Conservation (phyloP, 2,888 invertebrate genomes). For the Epirrhoe alternata region DNA sequence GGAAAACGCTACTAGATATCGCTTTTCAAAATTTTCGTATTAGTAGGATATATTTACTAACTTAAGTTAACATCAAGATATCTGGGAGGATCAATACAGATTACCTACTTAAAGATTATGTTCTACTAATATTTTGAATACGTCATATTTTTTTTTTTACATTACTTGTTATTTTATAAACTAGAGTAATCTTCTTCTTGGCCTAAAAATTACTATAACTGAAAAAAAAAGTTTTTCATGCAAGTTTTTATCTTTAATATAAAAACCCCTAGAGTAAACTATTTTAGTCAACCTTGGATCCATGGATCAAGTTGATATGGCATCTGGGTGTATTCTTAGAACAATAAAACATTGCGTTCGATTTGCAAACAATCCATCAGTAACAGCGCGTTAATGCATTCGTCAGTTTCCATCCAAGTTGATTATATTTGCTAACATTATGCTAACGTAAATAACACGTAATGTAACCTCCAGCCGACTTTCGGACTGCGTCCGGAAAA, state of each 20-base stretch:
- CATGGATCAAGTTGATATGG: background rate
- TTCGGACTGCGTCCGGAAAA: constrained; percentile 84
- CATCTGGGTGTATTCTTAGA: background rate
- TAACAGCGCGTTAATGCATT: constrained; percentile 45
- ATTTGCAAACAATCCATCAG: constrained; percentile 13
- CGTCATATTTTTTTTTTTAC: too few species aligned
- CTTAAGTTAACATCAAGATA: background rate
- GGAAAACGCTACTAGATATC: constrained; percentile 67
- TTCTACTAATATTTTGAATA: too few species aligned
- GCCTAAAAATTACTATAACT: too few species aligned
- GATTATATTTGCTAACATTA: constrained; percentile 58
- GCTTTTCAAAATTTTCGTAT: constrained; percentile 51
- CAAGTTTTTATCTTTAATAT: too few species aligned
- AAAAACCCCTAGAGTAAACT: too few species aligned
- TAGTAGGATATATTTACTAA: background rate
- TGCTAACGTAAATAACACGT: constrained; percentile 71
- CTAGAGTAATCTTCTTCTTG: too few species aligned
- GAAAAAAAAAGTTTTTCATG: too few species aligned
- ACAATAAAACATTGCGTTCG: constrained; percentile 2
- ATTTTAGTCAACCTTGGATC: too few species aligned
- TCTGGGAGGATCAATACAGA: too few species aligned
- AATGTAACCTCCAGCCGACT: constrained; percentile 84
- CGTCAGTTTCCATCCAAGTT: constrained; percentile 46
- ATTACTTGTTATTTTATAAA: too few species aligned
- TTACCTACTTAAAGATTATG: too few species aligned